Evolutionary conservation across 2,113 vertebrate species (phyloP), one percentile per base, ranked within the genome.

Genomic region (Rhadina sibilatrix): DNA sequence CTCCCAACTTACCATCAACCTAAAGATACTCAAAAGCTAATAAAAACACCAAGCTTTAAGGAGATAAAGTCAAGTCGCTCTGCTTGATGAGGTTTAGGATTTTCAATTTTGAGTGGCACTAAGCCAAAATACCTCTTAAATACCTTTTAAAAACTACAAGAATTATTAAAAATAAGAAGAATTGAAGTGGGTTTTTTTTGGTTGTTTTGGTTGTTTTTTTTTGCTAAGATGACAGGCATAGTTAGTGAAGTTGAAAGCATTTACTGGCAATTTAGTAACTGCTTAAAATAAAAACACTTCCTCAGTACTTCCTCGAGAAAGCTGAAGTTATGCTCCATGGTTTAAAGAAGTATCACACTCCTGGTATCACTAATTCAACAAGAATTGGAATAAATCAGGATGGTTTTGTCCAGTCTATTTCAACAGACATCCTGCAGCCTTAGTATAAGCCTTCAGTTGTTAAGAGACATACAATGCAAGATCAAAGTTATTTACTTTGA

Each of bases 161-260:
- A 71, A 53, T 28, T 52, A 70, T 42, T 66, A 35, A 75, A 94
- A 79, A 78, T 38, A 50, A 64, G 15, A 37, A 19, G 7, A 90
- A 68, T 11, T 37, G 8, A 50, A 64, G 30, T 8, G 40, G 40
- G 24, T n/a, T 22, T 6, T 75, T n/a, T 52, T 60, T 31, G 10
- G 2, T 2, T 47, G 8, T 10, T n/a, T 12, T 6, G 17, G 33
- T 9, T 28, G 19, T 7, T 5, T n/a, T 5, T n/a, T 46, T 40
- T 2, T 52, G 5, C n/a, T 38, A 78, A 49, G 11, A 79, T 17
- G 44, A 85, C 38, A 85, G 25, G 20, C 28, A 57, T 5, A 56
- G 23, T 49, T 85, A 91, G 23, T 25, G 15, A 71, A 87, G n/a
- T 15, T 37, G 28, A 89, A 92, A 91, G 60, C 50, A 72, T 85